Evolutionary conservation across 1,140 invertebrate genomes (phyloP), one percentile per base, ranked within the genome.

Genomic region (Drosophila albomicans): DNA sequence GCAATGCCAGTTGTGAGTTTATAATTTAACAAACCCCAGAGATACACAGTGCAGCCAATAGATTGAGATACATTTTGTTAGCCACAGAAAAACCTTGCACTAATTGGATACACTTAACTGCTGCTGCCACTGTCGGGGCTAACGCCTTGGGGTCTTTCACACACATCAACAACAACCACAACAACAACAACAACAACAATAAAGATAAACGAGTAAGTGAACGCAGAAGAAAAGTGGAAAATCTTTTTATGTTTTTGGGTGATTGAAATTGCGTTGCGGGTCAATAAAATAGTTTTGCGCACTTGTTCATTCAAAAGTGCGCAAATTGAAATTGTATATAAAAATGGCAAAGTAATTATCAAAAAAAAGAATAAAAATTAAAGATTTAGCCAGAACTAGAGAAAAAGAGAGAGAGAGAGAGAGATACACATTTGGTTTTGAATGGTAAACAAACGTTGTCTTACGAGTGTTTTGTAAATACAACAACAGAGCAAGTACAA

Each of bases 401-500:
- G 32, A 64, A 52, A 11, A 48, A 48, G 13, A 49, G 48, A 51
- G 41, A 62, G 38, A n/a, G 25, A 10, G 45, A 35, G 52, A 57
- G 70, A 68, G 48, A 73, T 64, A 73, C 59, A 73, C 70, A 68
- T 74, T 74, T 13, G 65, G 66, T 54, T 25, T 74, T 16, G 48
- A 46, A 74, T 68, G 56, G 71, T 62, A 74, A 69, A 74, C 71
- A 74, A 74, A 69, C 65, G 71, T 54, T 69, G 56, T 68, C 65
- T 69, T 68, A 32, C 38, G 71, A 74, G 71, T 74, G 71, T 74
- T 74, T 74, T 54, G 71, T 74, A 74, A 74, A 74, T 32, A 66
- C 49, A 66, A 46, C 43, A 67, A 67, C 56, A 38, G 7, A 66
- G 28, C 63, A 57, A 52, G 16, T 30, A 57, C 51, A 73, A 73